These are phyloP conservation scores for Microcebus jonahi DNA, from an alignment of 2,113 vertebrate genomes.

Conservation along the genomic window DNA sequence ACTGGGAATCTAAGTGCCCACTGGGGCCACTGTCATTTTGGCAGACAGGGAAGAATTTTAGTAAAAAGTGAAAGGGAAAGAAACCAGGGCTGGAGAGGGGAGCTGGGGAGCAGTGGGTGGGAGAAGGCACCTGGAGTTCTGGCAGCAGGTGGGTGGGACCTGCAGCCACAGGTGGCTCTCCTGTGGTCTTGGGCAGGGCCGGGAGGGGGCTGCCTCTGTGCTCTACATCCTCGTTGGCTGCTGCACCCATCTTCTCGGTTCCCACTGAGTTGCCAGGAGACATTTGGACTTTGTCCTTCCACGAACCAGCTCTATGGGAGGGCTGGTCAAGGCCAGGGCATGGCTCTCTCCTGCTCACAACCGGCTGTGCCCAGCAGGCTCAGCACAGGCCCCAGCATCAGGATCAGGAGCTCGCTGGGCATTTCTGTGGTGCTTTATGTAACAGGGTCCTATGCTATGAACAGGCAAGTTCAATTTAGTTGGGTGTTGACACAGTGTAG, in stretches of 20 bases:
- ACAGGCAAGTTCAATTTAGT: not conserved
- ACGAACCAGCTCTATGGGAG: rapidly evolving
- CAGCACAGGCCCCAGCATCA: not conserved
- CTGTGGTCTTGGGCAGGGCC: not conserved
- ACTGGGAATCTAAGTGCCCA: not conserved
- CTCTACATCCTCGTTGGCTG: not conserved
- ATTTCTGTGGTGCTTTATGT: not conserved
- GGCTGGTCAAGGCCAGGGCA: too few species aligned
- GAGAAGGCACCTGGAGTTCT: not conserved
- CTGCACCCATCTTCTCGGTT: not conserved
- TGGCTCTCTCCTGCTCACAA: too few species aligned
- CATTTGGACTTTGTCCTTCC: too few species aligned
- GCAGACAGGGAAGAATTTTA: not conserved
- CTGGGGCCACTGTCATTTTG: not conserved
- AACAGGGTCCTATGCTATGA: not conserved
- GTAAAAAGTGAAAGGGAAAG: not conserved
- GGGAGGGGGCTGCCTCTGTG: not conserved
- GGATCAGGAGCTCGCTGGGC: not conserved
- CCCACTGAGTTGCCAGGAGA: not conserved
- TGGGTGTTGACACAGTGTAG: not conserved
- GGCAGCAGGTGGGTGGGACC: not conserved
- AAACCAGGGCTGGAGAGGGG: not conserved
- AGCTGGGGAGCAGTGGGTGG: not conserved
- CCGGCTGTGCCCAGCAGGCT: not conserved
- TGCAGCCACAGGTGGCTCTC: rapidly evolving